A percentile compares a stretch with the other conserved stretches of the same genome.
These are phyloP conservation scores for Gopherus flavomarginatus DNA, from an alignment of 2,113 vertebrate genomes.

Conservation along the genomic window DNA sequence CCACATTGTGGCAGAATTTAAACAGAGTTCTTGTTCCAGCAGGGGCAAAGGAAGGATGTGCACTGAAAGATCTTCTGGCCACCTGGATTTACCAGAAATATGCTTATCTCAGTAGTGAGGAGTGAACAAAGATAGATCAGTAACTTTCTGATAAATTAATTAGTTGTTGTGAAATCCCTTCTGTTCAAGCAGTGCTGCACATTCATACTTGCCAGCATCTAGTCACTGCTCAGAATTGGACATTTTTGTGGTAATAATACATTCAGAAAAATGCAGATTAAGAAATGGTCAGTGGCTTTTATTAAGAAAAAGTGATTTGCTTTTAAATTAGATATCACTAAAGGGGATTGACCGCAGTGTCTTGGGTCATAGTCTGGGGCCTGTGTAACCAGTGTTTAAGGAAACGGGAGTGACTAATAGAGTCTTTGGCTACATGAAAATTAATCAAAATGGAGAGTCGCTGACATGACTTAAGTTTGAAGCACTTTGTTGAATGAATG, in stretches of 20 bases:
- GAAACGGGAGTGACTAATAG: not conserved
- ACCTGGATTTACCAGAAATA: not conserved
- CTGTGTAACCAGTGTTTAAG: not conserved
- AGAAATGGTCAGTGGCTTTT: not conserved
- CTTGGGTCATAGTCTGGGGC: not conserved
- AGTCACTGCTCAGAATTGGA: not conserved
- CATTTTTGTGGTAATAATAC: not conserved
- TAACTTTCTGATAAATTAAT: not conserved
- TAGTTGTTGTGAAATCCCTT: not conserved
- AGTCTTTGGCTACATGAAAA: not conserved
- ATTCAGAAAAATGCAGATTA: not conserved
- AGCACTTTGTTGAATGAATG: not conserved
- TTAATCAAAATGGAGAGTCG: not conserved
- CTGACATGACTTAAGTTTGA: not conserved
- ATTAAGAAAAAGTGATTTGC: not conserved
- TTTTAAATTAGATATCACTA: not conserved
- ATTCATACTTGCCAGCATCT: not conserved
- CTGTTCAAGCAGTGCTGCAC: not conserved
- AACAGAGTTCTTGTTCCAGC: not conserved
- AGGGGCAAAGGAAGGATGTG: not conserved
- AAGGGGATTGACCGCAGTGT: not conserved
- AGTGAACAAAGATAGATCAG: not conserved
- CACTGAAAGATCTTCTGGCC: not conserved
- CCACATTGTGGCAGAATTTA: not conserved
- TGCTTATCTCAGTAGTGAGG: not conserved